Percentiles rank a stretch among this genome's conserved stretches.
Evolutionary conservation across 1,140 invertebrate genomes (phyloP).

Genomic region (Micrasema longulum): DNA sequence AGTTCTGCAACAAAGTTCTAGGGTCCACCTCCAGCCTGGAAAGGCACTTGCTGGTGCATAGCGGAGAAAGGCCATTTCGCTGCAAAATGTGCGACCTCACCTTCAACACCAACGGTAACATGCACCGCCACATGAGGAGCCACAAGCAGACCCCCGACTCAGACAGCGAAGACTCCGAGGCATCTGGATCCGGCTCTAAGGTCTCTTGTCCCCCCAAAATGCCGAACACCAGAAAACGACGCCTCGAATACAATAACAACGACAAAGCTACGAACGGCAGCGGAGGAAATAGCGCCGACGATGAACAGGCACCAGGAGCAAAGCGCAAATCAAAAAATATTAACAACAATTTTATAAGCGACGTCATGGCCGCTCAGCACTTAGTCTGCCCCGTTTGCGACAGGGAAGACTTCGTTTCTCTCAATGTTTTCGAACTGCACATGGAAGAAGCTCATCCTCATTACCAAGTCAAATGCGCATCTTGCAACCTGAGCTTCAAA

Average conservation of each 20-base stretch:
- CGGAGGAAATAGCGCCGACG: slow-evolving; percentile 61
- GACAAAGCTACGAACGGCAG: too few species aligned
- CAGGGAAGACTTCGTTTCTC: slow-evolving; percentile 71
- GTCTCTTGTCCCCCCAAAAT: slow-evolving; percentile 28
- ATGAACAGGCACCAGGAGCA: slow-evolving; percentile 59
- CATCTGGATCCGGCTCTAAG: slow-evolving; percentile 54
- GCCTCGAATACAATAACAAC: slow-evolving; percentile 63
- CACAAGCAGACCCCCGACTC: slow-evolving; percentile 69
- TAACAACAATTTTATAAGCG: slow-evolving; percentile 62
- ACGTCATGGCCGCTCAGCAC: slow-evolving; percentile 57
- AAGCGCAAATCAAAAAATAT: slow-evolving; percentile 65
- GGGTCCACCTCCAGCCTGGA: slow-evolving; percentile 65
- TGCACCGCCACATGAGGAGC: slow-evolving; percentile 86
- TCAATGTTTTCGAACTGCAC: slow-evolving; percentile 74
- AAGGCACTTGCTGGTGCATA: slow-evolving; percentile 81
- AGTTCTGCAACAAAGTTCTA: slow-evolving; percentile 35
- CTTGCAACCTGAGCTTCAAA: slow-evolving; percentile 77
- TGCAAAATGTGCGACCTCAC: slow-evolving; percentile 84
- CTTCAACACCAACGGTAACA: slow-evolving; percentile 90
- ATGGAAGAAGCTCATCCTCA: slow-evolving; percentile 79
- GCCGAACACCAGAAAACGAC: slow-evolving; percentile 55
- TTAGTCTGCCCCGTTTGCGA: slow-evolving; percentile 72
- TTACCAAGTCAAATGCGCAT: slow-evolving; percentile 75
- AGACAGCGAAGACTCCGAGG: slow-evolving; percentile 62
- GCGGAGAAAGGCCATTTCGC: slow-evolving; percentile 80